Evolutionary conservation across 53 echinoderm and acorn worm species (phyloP), one percentile per base, ranked within the genome.

Genomic region (Zoroaster sp.): DNA sequence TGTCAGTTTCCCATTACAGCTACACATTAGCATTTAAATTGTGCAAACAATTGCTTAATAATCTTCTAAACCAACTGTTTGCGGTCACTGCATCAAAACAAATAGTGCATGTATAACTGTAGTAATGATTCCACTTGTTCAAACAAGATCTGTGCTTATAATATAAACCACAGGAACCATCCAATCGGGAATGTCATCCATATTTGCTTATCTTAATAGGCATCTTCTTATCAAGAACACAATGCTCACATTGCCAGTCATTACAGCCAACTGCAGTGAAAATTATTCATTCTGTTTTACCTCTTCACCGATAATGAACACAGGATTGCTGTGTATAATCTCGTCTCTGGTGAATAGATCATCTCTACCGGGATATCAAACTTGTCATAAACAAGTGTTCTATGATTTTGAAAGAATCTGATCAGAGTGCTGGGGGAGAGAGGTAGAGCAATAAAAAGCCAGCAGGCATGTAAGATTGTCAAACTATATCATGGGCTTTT

Each of bases 301-400:
- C 38, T 78, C 7, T 6, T 9, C 52, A 20, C 3, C 52, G 7
- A 40, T 14, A 40, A 45, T 30, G 70, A 33, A 40, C 42, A 41
- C n/a, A 46, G 69, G 35, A 34, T 66, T 15, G 18, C 70, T 3
- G 36, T 0, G 2, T n/a, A 6, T 83, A 66, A 59, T 81, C 63
- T 40, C 5, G 63, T 47, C 76, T 45, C 63, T 38, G 39, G 33
- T 79, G 63, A 12, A 18, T 55, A n/a, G 35, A 33, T 33, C 11
- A 45, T 18, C 45, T 82, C 68, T 40, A 40, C 3, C 4, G 82
- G 82, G 44, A 82, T 2, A 1, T 17, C 23, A 66, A 41, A 82
- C 66, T 66, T 68, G 67, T 82, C 41, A 82, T 35, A 82, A 82
- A 82, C 82, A 82, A 82, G 82, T 44, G 82, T 40, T 45, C 68